phyloP scores from a whole-genome alignment of 2,113 vertebrate genomes.

The Oriolus oriolus region DNA sequence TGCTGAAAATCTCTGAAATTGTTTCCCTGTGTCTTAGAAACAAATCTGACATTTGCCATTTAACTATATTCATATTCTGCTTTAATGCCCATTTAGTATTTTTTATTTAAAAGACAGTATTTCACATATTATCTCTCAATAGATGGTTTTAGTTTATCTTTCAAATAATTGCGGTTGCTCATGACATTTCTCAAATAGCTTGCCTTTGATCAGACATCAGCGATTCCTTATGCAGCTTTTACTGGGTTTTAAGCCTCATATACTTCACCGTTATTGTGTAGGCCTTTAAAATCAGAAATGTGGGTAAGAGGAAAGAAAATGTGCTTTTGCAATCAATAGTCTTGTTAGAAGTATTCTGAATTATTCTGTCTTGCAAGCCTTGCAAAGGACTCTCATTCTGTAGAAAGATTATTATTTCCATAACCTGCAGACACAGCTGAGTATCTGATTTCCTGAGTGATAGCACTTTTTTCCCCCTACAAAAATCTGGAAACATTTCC shows the following conservation, averaged over 20 bases:
- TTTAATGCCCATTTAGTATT: background rate
- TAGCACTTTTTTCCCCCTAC: background rate
- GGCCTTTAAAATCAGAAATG: constrained; percentile 29
- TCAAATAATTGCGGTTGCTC: background rate
- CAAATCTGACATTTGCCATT: constrained; percentile 12
- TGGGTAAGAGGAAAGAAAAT: constrained; percentile 10
- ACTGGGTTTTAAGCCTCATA: background rate
- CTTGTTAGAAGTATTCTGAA: constrained; percentile 28
- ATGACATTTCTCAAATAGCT: background rate
- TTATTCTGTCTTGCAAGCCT: constrained; percentile 22
- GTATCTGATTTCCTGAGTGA: background rate
- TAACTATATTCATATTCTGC: background rate
- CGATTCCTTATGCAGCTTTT: constrained; percentile 17
- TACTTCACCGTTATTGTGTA: constrained; percentile 1
- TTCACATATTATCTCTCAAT: background rate
- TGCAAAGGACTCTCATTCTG: background rate
- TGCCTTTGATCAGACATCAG: background rate
- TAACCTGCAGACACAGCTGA: background rate
- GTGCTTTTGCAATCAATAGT: constrained; percentile 43
- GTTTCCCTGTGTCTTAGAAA: background rate
- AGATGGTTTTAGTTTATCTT: constrained; percentile 14
- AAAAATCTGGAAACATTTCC: background rate
- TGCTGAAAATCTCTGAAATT: constrained; percentile 19
- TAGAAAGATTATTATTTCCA: background rate
- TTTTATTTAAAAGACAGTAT: constrained; percentile 5